Base-by-base conservation (phyloP, 37 sponge, comb jelly and placozoan genomes). In the Beroe forskalii region DNA sequence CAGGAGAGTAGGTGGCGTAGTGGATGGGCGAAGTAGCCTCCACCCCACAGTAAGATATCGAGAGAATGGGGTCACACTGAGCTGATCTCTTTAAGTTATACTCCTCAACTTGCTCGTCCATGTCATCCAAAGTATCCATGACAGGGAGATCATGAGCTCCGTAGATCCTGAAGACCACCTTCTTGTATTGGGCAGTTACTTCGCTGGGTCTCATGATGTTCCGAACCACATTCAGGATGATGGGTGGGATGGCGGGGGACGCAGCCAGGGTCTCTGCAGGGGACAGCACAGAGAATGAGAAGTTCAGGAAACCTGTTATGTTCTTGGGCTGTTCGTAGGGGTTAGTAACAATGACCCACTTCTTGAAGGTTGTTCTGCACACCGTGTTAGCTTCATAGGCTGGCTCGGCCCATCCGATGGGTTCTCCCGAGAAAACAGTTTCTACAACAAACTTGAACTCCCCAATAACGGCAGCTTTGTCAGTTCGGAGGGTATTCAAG, bases 101-200 rank as follows among this genome's bases (percentile, higher is more conserved):
- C 3, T 24, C 17, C 27, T 9, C 66, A 8, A 9, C 30, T 3
- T 28, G 3, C 4, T 63, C 28, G 17, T 22, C 24, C 27, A 63
- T 63, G 3, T 63, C 66, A 17, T 55, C 60, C 9, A 17, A 17
- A 55, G 9, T 55, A 63, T 63, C 66, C 66, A 63, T 63, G 66
- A 63, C 17, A 6, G 66, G 66, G 25, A 63, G 66, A 63, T 63
- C 66, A 28, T 63, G 4, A 6, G 66, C 66, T 6, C 24, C 28
- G 27, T 63, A 63, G 30, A 63, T 27, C 30, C 66, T 63, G 66
- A 63, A 63, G 4, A 28, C 24, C 30, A 63, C 66, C 27, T 27
- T 63, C 30, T 63, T 63, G 66, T 63, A 63, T 23, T 63, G 66
- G 17, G 66, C 66, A 63, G 66, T 63, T 63, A 63, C 66, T n/a